Conservation (phyloP, 2,113 vertebrate genomes). For the Egretta garzetta region DNA sequence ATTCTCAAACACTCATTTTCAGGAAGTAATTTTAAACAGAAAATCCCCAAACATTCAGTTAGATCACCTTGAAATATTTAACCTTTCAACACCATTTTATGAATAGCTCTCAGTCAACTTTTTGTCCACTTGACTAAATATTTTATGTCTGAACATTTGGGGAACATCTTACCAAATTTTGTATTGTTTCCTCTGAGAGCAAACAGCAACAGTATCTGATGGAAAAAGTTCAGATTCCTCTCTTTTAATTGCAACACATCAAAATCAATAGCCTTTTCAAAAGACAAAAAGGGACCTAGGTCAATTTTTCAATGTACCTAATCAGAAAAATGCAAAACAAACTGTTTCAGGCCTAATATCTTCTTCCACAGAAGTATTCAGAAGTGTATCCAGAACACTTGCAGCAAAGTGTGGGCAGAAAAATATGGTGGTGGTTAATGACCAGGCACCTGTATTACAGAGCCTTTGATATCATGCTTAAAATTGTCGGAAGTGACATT, state of each 20-base stretch:
- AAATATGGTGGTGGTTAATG: background rate
- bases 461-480: background rate
- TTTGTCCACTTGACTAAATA: background rate
- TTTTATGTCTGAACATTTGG: background rate
- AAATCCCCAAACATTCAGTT: background rate
- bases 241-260: background rate
- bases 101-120: background rate
- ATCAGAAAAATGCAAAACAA: background rate
- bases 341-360: background rate
- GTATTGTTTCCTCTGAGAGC: background rate
- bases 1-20: background rate
- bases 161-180: background rate
- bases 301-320: background rate
- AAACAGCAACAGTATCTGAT: background rate
- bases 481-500: background rate
- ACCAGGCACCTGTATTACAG: background rate
- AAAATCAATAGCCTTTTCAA: background rate
- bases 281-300: background rate
- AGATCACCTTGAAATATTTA: background rate
- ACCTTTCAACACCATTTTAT: background rate
- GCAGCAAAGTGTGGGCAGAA: background rate
- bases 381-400: background rate
- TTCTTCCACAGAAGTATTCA: background rate
- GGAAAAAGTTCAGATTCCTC: background rate
- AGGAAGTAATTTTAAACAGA: constrained; percentile 10